Conservation (phyloP, 1,140 invertebrate genomes). For the Andrena cerasifolii region DNA sequence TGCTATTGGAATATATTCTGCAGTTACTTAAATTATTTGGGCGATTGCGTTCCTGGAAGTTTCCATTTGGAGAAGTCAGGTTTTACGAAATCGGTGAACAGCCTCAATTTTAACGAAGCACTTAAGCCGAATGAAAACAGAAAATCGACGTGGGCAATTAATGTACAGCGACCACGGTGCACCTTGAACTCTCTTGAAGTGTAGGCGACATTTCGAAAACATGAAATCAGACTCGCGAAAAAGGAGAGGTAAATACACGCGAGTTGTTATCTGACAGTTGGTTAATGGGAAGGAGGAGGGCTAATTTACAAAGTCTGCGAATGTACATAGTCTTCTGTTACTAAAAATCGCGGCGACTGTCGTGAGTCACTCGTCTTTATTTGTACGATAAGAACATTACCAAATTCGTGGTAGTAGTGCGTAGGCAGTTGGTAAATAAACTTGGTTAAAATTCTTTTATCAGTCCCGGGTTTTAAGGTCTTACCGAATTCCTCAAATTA, state of each 20-base stretch:
- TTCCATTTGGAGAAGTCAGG: neutral
- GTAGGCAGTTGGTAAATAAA: too few relatives aligned
- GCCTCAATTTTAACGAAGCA: neutral
- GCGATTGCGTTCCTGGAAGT: too few relatives aligned
- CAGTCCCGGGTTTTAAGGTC: too few relatives aligned
- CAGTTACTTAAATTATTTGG: too few relatives aligned
- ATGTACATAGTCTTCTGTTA: neutral
- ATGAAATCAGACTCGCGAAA: neutral
- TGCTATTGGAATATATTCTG: too few relatives aligned
- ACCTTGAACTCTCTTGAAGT: neutral
- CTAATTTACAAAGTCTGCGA: conserved; percentile 29
- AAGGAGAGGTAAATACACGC: neutral
- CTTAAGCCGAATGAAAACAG: neutral
- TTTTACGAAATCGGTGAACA: neutral
- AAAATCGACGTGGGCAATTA: neutral
- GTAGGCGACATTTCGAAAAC: neutral
- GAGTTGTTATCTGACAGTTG: neutral
- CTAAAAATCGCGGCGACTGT: neutral
- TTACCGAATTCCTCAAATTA: too few relatives aligned
- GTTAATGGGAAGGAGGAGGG: neutral
- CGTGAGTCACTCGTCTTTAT: neutral
- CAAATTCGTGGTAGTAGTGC: neutral
- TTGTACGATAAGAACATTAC: neutral
- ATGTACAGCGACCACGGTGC: neutral
- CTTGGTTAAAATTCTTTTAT: too few relatives aligned